These are phyloP conservation scores for Apostichopus leukothele DNA, from an alignment of 53 echinoderm and acorn worm genomes.

Conservation along the genomic window DNA sequence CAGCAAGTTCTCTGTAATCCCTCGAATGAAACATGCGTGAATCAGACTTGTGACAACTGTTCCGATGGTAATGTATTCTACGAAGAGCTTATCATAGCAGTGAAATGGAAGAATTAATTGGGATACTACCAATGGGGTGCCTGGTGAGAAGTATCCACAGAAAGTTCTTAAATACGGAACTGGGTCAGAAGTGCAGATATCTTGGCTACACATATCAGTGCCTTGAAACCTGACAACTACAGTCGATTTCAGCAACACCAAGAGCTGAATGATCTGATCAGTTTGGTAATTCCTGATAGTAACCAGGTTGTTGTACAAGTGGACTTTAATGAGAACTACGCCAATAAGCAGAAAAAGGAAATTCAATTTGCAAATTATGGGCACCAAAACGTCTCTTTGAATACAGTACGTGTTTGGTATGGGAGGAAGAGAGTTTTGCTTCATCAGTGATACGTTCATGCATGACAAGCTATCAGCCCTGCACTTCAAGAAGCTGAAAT, in stretches of 20 bases:
- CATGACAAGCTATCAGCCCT: neutral
- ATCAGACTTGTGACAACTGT: neutral
- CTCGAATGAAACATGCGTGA: no score
- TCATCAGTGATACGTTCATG: neutral
- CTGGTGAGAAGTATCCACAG: no score
- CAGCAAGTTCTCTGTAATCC: no score
- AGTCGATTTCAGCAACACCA: neutral
- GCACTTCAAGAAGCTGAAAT: slow-evolving; percentile 12
- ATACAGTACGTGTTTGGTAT: slow-evolving; percentile 30
- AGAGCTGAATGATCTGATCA: neutral
- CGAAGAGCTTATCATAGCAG: neutral
- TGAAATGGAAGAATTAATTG: no score
- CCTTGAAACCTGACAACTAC: no score
- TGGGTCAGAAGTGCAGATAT: no score
- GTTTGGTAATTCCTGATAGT: neutral
- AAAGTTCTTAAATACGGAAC: no score
- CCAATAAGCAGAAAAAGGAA: slow-evolving; percentile 25
- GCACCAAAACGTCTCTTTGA: neutral
- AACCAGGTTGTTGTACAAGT: slow-evolving; percentile 30
- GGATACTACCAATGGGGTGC: no score
- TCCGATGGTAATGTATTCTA: neutral
- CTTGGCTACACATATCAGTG: no score
- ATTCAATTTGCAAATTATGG: slow-evolving; percentile 14
- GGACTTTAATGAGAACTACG: slow-evolving; percentile 27
- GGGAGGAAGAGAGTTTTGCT: slow-evolving; percentile 8